Base-by-base conservation (phyloP, 2,888 invertebrate genomes). In the Aspidiotus rigidus region DNA sequence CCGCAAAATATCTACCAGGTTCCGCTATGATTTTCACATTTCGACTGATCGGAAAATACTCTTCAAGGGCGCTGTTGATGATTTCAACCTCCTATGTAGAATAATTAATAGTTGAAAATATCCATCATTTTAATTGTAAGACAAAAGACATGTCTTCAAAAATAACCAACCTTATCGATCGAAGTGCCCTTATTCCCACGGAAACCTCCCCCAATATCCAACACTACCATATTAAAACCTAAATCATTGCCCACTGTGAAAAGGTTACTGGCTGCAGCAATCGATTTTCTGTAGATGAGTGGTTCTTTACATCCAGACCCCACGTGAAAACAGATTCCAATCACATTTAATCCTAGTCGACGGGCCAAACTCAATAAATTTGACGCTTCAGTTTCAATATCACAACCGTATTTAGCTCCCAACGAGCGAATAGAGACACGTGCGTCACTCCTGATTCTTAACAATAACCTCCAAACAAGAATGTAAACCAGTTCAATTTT, bases 1-100 rank as follows among this genome's bases (percentile, higher is more conserved):
- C 89, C 2, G 94, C 97, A 81, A 92, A 97, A 81, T 88, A 99
- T 17, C 98, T 85, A 3, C 99, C 99, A 0, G 97, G 97, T 79
- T 99, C 98, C 13, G 97, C 93, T 76, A 99, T 94, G 71, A 99
- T 84, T 39, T 86, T 83, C 73, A 95, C 87, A 62, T 83, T 82
- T 73, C 79, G 79, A 54, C 78, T 77, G 74, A 84, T 85, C 13
- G 90, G 87, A 81, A 99, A 98, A 78, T 87, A 86, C 71, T 84
- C 83, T 71, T 88, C 86, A 73, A 99, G 79, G 0, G 95, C 87
- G 13, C 79, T 76, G 79, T 93, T 93, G 72, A 98, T 84, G 73
- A 90, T 85, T 11, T 81, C 81, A 2, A 93, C 87, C 76, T 93
- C 89, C 89, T 88, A 77, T n/a, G 74, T 73, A 53, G 53, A 28